phyloP scores from a whole-genome alignment of 2,797 vertebrate genomes.

The Chelidonichthys spinosus region DNA sequence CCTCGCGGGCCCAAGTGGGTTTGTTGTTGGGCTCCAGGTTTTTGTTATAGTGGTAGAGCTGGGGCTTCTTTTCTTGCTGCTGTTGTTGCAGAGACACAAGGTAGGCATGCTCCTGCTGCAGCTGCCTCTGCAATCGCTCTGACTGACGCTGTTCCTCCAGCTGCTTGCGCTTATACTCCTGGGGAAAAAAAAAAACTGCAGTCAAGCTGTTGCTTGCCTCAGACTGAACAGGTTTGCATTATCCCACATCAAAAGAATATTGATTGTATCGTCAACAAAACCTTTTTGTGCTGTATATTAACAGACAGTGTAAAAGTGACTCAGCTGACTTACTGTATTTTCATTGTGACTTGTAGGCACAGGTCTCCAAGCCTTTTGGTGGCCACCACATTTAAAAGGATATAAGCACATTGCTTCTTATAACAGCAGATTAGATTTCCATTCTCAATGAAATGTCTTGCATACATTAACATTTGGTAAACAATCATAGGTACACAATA shows the following conservation, averaged over 20 bases:
- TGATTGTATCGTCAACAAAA: constrained; percentile 25
- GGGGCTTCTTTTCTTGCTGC: constrained; percentile 89
- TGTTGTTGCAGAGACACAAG: constrained; percentile 91
- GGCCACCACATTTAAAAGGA: background rate
- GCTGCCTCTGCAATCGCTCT: constrained; percentile 92
- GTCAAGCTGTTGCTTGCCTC: constrained; percentile 24
- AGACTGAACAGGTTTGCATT: background rate
- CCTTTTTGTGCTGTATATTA: constrained; percentile 18
- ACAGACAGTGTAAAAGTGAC: constrained; percentile 1
- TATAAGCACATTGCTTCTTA: background rate
- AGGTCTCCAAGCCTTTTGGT: constrained; percentile 26
- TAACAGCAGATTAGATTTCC: background rate
- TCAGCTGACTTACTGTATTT: constrained; percentile 41
- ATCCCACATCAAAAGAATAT: constrained; percentile 32
- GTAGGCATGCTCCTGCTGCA: constrained; percentile 95
- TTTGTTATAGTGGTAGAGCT: constrained; percentile 92
- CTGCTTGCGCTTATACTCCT: constrained; percentile 97
- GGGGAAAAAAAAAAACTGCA: constrained; percentile 37
- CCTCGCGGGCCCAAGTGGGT: constrained; percentile 91
- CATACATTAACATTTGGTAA: background rate
- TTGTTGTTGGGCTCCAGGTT: constrained; percentile 90
- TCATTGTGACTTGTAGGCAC: constrained; percentile 18
- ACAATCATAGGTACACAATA: background rate
- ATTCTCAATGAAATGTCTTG: background rate
- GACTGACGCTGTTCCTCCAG: constrained; percentile 95